Evolutionary conservation across 2,797 vertebrate species (phyloP), one percentile per base, ranked within the genome.

Genomic region (Bradypodion pumilum): DNA sequence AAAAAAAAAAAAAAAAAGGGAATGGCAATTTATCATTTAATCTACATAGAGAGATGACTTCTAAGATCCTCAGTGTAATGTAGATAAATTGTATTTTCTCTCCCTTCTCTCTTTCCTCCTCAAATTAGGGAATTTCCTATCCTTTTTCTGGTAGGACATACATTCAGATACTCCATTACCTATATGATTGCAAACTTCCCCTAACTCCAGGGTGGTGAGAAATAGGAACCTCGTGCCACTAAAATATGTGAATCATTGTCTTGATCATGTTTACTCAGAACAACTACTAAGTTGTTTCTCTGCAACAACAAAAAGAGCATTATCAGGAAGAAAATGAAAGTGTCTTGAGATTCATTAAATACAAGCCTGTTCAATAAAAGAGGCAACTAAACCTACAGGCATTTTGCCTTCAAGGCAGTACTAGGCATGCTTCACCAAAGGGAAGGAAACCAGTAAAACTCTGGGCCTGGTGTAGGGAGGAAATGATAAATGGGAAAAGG

Each of bases 101-200:
- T 74, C 37, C 35, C 5, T 68, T 8, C 4, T 10, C 16, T n/a
- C 19, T 29, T 35, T 19, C 15, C 25, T n/a, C 3, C 19, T 21
- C 37, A 15, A 9, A 40, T 25, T 16, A 80, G n/a, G 52, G n/a
- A 68, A 15, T 85, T 65, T 25, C 42, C 27, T 65, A 12, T 72
- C 10, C 35, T 37, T 5, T 70, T 32, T 35, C 19, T 16, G 29
- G 21, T 7, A 19, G 5, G 66, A 37, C 5, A 16, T 65, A 4
- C 7, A 27, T 7, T 2, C 21, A 7, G 9, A 5, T 4, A 1
- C 9, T 1, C 40, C 37, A 4, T 12, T 23, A 0, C 5, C 29
- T 37, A 62, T 32, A 23, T 49, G 32, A 42, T 32, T 29, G 16
- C 7, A 70, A 13, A 69, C 13, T 13, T 16, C 2, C 27, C 56